phyloP scores from a whole-genome alignment of 2,797 vertebrate genomes.

The Valencia hispanica region DNA sequence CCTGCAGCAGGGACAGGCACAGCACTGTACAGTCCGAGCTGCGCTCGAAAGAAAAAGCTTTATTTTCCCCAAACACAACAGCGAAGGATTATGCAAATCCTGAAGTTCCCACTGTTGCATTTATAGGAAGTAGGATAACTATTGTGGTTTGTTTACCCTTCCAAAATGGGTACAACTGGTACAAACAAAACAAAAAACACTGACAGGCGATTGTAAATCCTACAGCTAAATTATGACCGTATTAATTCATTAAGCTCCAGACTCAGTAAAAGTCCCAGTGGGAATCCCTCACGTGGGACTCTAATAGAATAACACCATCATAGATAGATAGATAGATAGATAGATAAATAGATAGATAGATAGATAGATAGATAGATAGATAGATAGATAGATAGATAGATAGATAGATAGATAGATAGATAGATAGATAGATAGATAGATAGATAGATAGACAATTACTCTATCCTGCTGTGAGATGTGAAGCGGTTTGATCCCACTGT shows the following conservation, averaged over 20 bases:
- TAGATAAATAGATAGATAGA: neutral
- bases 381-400: neutral
- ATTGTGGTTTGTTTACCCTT: conserved; percentile 5
- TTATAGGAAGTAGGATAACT: conserved; percentile 15
- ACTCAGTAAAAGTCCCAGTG: neutral
- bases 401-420: too few relatives aligned
- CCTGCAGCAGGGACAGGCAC: conserved; percentile 47
- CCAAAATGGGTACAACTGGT: neutral
- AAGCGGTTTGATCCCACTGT: too few relatives aligned
- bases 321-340: conserved; percentile 2
- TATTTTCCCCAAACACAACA: conserved; percentile 38
- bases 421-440: too few relatives aligned
- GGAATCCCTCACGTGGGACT: neutral
- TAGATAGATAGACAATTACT: too few relatives aligned
- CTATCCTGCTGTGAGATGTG: too few relatives aligned
- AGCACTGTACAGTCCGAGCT: conserved; percentile 24
- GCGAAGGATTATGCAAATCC: conserved; percentile 55
- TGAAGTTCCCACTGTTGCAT: conserved; percentile 30
- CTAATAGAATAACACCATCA: neutral
- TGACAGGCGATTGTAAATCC: neutral
- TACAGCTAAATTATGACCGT: neutral
- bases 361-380: neutral
- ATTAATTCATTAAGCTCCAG: conserved; percentile 1
- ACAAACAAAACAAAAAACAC: neutral
- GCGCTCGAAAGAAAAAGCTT: neutral